phyloP scores from a whole-genome alignment of 2,113 vertebrate species.

The Genyomyrus donnyi region DNA sequence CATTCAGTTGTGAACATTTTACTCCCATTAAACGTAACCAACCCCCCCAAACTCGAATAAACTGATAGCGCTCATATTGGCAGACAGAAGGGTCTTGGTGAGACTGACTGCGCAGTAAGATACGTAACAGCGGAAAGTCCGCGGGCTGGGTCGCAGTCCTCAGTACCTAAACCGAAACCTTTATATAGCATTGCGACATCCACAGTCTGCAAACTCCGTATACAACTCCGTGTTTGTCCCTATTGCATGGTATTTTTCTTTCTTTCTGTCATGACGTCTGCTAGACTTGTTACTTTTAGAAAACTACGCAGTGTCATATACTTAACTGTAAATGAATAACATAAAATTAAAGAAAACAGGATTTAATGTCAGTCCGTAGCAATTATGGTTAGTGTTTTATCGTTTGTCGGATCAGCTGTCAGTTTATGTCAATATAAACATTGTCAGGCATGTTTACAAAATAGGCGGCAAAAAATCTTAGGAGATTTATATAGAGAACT shows the following conservation, averaged over 20 bases:
- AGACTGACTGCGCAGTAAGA: background rate
- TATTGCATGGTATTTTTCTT: background rate
- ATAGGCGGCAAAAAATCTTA: background rate
- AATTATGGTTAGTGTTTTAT: background rate
- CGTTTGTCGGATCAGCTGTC: background rate
- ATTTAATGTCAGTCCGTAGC: background rate
- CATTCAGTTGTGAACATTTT: background rate
- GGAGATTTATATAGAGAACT: background rate
- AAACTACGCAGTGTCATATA: background rate
- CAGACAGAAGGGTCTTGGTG: background rate
- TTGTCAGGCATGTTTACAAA: background rate
- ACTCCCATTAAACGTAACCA: background rate
- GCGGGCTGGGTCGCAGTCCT: background rate
- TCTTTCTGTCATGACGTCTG: background rate
- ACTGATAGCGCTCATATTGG: background rate
- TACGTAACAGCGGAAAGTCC: background rate
- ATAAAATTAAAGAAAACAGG: background rate
- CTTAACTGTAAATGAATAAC: background rate
- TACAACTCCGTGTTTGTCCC: background rate
- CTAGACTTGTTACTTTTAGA: background rate
- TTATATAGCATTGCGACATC: background rate
- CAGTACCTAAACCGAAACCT: background rate
- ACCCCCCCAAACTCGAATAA: background rate
- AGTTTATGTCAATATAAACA: background rate
- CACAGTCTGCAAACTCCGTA: background rate